Base-by-base conservation (phyloP, 1,140 invertebrate species). In the Lepidurus packardi region DNA sequence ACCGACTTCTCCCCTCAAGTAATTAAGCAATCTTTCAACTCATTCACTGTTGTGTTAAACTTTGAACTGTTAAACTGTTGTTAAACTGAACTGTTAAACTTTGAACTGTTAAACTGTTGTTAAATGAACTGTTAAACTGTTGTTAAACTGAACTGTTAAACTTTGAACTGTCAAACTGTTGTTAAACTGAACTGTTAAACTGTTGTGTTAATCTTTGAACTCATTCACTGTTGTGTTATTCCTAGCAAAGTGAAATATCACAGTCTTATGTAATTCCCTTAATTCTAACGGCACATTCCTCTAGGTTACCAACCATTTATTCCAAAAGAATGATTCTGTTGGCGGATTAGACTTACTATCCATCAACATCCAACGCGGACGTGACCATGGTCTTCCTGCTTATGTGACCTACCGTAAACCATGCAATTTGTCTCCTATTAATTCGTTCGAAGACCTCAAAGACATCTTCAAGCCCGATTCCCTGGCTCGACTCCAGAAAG, bases 381-480 rank as follows among this genome's bases (percentile, higher is more conserved):
- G 95, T 41, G 95, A 97, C 86, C 93, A 96, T 84, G 95, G 95
- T 1, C 85, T 97, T 24, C 91, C 93, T 0, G 84, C 90, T 0
- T 98, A 97, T 85, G 88, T 89, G 0, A 86, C 87, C 10, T 96
- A 91, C 89, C 86, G 94, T 34, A 86, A 91, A 81, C 88, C 90
- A 82, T 96, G 94, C 81, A 90, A 90, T 8, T 78, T 87, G 0
- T 43, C 82, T 5, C 73, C 80, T 73, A 82, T 85, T 7, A 79
- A 81, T 1, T 83, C 82, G 9, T 87, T 87, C 78, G 78, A 82
- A 7, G 84, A 86, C 25, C 65, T 82, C 13, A 80, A 42, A 13
- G 80, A 80, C 42, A 77, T 76, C 41, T 45, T 82, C 45, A 75
- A 81, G 86, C 77, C 85, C 83, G 1, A 82, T 5, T 73, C 75